phyloP scores from a whole-genome alignment of 2,888 invertebrate species.

The Pheosia gnoma region DNA sequence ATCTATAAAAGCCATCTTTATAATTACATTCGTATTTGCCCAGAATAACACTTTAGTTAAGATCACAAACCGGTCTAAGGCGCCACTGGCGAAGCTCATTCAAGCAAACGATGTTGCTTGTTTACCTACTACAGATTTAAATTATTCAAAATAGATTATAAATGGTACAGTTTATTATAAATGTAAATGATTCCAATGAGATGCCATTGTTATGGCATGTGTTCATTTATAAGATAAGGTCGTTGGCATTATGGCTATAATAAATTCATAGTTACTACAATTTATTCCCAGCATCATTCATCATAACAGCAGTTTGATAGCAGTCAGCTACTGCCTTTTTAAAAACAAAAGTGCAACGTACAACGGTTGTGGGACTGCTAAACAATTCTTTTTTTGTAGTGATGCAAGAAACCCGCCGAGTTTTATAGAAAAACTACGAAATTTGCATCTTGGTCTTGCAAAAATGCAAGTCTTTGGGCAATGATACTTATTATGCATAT shows the following conservation, averaged over 20 bases:
- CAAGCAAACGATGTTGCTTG: conserved; percentile 5
- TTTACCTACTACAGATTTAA: conserved; percentile 4
- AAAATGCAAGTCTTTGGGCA: too few relatives aligned
- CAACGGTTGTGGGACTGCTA: too few relatives aligned
- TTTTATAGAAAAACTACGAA: too few relatives aligned
- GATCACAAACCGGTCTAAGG: conserved; percentile 40
- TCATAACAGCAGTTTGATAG: too few relatives aligned
- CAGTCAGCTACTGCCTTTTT: too few relatives aligned
- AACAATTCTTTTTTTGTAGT: too few relatives aligned
- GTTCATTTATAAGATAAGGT: background rate
- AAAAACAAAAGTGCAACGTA: too few relatives aligned
- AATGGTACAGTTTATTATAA: background rate
- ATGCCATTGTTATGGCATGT: background rate
- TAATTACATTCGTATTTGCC: conserved; percentile 37
- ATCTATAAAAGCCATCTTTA: conserved; percentile 11
- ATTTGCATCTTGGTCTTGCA: too few relatives aligned
- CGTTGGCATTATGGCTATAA: background rate
- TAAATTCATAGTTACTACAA: too few relatives aligned
- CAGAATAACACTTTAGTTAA: conserved; percentile 37
- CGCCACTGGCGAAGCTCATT: conserved; percentile 20
- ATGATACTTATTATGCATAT: too few relatives aligned
- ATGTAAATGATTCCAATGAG: conserved; percentile 5
- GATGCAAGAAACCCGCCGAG: too few relatives aligned
- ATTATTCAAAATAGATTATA: conserved; percentile 3
- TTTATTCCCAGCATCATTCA: too few relatives aligned